Evolutionary conservation across 2,888 invertebrate genomes (phyloP).

Genomic region (Heliconius aoede): DNA sequence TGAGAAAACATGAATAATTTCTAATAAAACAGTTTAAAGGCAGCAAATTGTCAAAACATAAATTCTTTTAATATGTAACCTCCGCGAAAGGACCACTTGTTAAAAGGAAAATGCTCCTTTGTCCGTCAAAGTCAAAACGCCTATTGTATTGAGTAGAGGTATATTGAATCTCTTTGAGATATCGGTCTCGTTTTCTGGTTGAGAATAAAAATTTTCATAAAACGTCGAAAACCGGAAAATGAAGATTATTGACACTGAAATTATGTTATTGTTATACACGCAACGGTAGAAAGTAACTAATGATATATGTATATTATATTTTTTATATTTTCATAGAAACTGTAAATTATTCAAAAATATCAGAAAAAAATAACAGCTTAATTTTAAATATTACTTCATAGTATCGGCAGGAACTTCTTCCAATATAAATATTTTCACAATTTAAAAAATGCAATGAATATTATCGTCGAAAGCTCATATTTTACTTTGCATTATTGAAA

Average conservation of each 20-base stretch:
- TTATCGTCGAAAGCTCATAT: not conserved
- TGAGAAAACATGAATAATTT: no score
- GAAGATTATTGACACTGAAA: not conserved
- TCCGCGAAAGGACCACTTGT: slow-evolving; percentile 33
- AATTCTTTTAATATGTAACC: slow-evolving; percentile 12
- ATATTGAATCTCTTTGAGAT: slow-evolving; percentile 30
- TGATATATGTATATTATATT: no score
- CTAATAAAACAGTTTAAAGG: slow-evolving; percentile 12
- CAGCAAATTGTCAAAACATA: slow-evolving; percentile 16
- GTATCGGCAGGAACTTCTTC: no score
- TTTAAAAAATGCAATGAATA: not conserved
- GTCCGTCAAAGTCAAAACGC: slow-evolving; percentile 35
- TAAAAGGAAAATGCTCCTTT: slow-evolving; percentile 35
- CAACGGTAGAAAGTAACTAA: not conserved
- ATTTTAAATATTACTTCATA: no score
- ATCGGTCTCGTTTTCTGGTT: slow-evolving; percentile 8
- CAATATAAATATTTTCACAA: no score
- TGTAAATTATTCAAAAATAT: no score
- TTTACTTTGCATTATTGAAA: not conserved
- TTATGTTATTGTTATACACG: no score
- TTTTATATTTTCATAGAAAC: no score
- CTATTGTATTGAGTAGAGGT: slow-evolving; percentile 37
- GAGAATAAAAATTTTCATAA: slow-evolving; percentile 15
- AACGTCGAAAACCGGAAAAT: not conserved
- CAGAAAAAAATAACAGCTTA: no score